Evolutionary conservation across 2,888 invertebrate genomes (phyloP), one percentile per base, ranked within the genome.

Genomic region (Patella depressa): DNA sequence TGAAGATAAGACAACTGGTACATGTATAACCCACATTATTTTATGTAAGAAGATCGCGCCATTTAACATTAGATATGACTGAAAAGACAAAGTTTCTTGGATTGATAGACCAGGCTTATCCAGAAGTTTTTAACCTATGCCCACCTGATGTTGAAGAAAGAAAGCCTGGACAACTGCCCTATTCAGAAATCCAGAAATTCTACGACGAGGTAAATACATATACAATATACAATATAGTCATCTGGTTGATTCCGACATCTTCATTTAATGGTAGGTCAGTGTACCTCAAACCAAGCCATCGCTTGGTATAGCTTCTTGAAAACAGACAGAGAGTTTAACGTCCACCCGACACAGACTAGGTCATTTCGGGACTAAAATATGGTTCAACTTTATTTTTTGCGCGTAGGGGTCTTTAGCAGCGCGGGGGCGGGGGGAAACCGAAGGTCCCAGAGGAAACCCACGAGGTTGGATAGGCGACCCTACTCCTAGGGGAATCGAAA

Each of bases 121-220:
- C 83, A 14, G 74, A 72, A 17, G 73, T 74, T 9, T 78, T 77
- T 72, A 77, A 59, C 34, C 53, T 55, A 14, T 70, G 72, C 2
- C 81, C 80, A 3, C 73, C 79, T 9, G 77, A 78, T 14, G 81
- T 80, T 29, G 72, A 54, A 2, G 69, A 29, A 53, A 72, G 29
- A 72, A 87, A 87, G 78, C 82, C 81, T 24, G 87, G 87, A n/a
- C 87, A 87, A 73, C 77, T 87, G 14, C 79, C 85, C 1, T 74
- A 82, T 11, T 81, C 81, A 5, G 82, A 85, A 75, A 78, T 87
- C 11, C 71, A 81, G 53, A 78, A 82, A 71, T 87, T 82, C 74
- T 86, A 85, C 75, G 77, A 84, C 57, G 83, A 87, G 80, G 87
- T 87, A 81, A 69, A 65, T 69, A 53, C 53, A 29, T 45, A 29